These are phyloP conservation scores for Gonocerus acuteangulatus DNA, from an alignment of 2,888 invertebrate genomes.

Conservation along the genomic window DNA sequence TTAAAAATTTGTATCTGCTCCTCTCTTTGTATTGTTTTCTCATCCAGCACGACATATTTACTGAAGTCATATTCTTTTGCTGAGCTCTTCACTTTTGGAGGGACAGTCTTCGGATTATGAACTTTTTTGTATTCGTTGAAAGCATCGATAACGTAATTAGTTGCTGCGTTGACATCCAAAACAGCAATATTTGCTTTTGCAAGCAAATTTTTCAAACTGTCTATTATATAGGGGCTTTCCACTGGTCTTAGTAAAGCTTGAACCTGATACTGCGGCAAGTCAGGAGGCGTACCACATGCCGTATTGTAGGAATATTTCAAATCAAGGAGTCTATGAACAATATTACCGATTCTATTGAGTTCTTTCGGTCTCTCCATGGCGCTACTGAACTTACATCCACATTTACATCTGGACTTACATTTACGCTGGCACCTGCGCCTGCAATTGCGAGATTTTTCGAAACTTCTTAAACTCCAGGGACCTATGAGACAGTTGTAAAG, in stretches of 20 bases:
- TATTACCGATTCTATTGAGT: constrained; percentile 47
- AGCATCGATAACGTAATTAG: constrained; percentile 51
- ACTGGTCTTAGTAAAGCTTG: constrained; percentile 47
- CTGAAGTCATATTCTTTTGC: neutral
- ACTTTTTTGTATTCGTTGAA: neutral
- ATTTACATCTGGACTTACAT: too few species aligned
- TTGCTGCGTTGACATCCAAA: constrained; percentile 48
- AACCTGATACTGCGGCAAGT: constrained; percentile 44
- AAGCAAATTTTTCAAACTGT: constrained; percentile 46
- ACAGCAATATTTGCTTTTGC: constrained; percentile 45
- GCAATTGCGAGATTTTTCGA: too few species aligned
- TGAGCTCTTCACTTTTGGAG: neutral
- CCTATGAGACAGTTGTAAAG: constrained; percentile 50
- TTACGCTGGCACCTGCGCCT: too few species aligned
- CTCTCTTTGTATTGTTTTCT: too few species aligned
- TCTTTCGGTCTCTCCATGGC: too few species aligned
- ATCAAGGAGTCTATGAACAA: constrained; percentile 50
- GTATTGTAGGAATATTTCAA: constrained; percentile 47
- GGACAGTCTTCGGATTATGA: neutral
- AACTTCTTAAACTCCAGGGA: constrained; percentile 50
- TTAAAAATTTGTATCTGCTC: neutral
- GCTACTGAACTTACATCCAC: too few species aligned
- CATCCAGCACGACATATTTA: neutral
- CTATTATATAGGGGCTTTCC: constrained; percentile 45
- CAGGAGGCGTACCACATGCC: constrained; percentile 43